Evolutionary conservation across 1,140 invertebrate genomes (phyloP), one percentile per base, ranked within the genome.

Genomic region (Drosophila chauvacae): DNA sequence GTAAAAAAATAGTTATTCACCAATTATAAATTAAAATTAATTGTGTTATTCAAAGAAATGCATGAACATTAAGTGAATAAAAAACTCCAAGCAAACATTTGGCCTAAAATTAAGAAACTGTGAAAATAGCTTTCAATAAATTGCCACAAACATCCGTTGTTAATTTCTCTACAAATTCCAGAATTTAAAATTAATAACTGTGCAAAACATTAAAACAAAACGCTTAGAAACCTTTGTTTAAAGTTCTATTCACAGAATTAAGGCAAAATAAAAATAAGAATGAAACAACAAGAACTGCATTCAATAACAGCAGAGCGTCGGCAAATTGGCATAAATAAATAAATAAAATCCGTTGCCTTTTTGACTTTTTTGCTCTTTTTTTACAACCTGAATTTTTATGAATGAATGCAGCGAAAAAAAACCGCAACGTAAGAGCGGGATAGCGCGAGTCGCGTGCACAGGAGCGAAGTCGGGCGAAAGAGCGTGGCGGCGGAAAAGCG

Each of bases 331-430:
- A 85, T 88, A 84, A 87, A 87, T 84, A 90, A 85, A 80, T 84
- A 85, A 88, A 73, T 62, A 63, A 83, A 84, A 76, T 79, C 80
- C 48, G 48, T 63, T 51, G 73, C 44, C 73, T 75, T 51, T 70
- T 80, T 78, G 55, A 63, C 60, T 73, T 87, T 77, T 30, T 50
- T 76, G 57, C 56, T 53, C 51, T 59, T 64, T 79, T 90, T 90
- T 90, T 90, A 90, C 85, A 90, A 90, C 86, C 86, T 71, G 85
- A 57, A 90, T 90, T 90, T 90, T 90, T 90, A 90, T 90, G 85
- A 90, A 90, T 90, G 85, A 90, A 90, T 85, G 85, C 85, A 90
- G 41, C 33, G 44, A 48, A 18, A 64, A 45, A 66, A 57, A 64
- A 57, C 39, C 47, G 48, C 50, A 65, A 65, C 35, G 45, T 41